Evolutionary conservation across 2,888 invertebrate species (phyloP), one percentile per base, ranked within the genome.

Genomic region (Craniophora ligustri): DNA sequence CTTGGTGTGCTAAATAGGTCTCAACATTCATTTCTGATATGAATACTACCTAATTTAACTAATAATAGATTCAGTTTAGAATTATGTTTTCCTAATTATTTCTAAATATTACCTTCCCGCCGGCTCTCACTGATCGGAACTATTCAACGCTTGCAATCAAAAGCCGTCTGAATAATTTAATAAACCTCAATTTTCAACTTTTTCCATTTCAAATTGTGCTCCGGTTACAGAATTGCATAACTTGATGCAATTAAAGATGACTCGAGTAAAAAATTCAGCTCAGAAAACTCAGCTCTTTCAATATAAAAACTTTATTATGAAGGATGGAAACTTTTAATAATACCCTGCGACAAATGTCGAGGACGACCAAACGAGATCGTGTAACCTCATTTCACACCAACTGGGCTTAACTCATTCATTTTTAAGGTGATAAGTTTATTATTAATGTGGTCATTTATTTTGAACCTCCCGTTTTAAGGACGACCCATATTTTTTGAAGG

Each of bases 251-350:
- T 82, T 78, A 82, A 74, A 78, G 75, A 75, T 71, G 76, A 67
- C 65, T 74, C 53, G 47, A 56, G 61, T 71, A 67, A 75, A 81
- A 81, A 80, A 74, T 63, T 67, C 74, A 53, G 26, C 26, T 26
- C 26, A 26, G 26, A 26, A 26, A 26, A 68, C 72, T 81, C 78
- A 73, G 78, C 79, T 61, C 72, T 78, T 76, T 81, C 79, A 79
- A 81, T 82, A 76, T 76, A 70, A 82, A n/a, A 83, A 81, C 79
- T 83, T 74, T 73, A 66, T 74, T 84, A 83, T 75, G 81, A 81
- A 75, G 74, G 81, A 81, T 81, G 78, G 78, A 82, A 87, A 85
- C 79, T 87, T 87, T 88, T 87, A 88, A 87, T 87, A 87, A 87
- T 85, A 84, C 78, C 74, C 47, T 45, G 79, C 76, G 82, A 81